Evolutionary conservation across 2,113 vertebrate genomes (phyloP).

Genomic region (crab-eating macaque (Macaca fascicularis)): DNA sequence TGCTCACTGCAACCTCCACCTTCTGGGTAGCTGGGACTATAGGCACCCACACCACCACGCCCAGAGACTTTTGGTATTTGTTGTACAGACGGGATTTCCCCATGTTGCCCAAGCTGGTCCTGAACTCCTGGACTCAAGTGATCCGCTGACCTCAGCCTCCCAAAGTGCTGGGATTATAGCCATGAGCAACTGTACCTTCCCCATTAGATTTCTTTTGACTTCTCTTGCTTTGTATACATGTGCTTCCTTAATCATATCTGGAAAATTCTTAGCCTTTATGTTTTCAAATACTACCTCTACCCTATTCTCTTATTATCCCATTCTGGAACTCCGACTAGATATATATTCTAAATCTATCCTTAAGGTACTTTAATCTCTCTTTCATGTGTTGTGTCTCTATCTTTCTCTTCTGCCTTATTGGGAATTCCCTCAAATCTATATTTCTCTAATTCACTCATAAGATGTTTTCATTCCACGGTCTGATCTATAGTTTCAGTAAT

Average conservation of each 20-base stretch:
- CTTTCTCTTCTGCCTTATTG: not conserved
- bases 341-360: not conserved
- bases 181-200: not conserved
- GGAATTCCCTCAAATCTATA: not conserved
- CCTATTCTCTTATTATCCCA: not conserved
- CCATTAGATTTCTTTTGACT: too few relatives aligned
- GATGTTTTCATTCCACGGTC: not conserved
- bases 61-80: too few relatives aligned
- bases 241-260: not conserved
- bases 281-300: constrained; percentile 11
- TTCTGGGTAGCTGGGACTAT: too few relatives aligned
- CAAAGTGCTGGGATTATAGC: too few relatives aligned
- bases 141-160: too few relatives aligned
- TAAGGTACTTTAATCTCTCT: not conserved
- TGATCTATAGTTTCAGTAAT: not conserved
- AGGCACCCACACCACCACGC: too few relatives aligned
- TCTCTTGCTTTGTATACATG: not conserved
- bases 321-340: not conserved
- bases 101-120: too few relatives aligned
- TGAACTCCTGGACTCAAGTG: too few relatives aligned
- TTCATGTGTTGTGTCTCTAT: not conserved
- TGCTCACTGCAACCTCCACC: too few relatives aligned
- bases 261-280: not conserved
- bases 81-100: too few relatives aligned
- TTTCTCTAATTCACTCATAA: not conserved